These are phyloP conservation scores for Lepidonotus clava DNA, from an alignment of 2,888 invertebrate species.

Conservation along the genomic window DNA sequence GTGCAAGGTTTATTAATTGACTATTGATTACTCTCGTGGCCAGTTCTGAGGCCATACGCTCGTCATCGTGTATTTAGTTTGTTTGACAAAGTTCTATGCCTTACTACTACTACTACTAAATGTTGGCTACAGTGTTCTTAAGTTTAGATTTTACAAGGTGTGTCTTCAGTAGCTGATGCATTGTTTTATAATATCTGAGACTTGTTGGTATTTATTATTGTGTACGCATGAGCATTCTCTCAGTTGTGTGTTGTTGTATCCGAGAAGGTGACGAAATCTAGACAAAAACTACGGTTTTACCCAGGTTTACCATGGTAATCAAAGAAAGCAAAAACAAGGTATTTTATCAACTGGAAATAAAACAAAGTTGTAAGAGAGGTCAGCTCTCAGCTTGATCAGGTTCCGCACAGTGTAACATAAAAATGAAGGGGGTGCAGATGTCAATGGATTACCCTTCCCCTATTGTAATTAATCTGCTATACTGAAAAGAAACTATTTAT, in stretches of 20 bases:
- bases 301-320: constrained; percentile 6
- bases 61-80: constrained; percentile 30
- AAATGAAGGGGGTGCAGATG: too few species aligned
- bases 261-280: not conserved
- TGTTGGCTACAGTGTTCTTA: constrained; percentile 52
- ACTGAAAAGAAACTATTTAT: constrained; percentile 33
- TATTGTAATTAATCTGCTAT: constrained; percentile 36
- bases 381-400: too few species aligned
- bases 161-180: constrained; percentile 36
- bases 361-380: not conserved
- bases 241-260: constrained; percentile 47
- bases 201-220: constrained; percentile 49
- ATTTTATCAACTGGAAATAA: constrained; percentile 24
- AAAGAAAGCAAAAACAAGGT: not conserved
- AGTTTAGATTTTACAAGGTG: constrained; percentile 51
- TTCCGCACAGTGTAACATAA: too few species aligned
- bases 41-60: not conserved
- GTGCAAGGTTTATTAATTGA: not conserved
- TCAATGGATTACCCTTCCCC: not conserved
- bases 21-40: not conserved
- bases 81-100: constrained; percentile 49
- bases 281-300: not conserved
- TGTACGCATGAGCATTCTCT: constrained; percentile 36
- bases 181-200: constrained; percentile 42
- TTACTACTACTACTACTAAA: constrained; percentile 26